Percentiles rank a stretch among this genome's conserved stretches.
Conservation (phyloP, 1,140 invertebrate species). For the Aphelenchoides besseyi region DNA sequence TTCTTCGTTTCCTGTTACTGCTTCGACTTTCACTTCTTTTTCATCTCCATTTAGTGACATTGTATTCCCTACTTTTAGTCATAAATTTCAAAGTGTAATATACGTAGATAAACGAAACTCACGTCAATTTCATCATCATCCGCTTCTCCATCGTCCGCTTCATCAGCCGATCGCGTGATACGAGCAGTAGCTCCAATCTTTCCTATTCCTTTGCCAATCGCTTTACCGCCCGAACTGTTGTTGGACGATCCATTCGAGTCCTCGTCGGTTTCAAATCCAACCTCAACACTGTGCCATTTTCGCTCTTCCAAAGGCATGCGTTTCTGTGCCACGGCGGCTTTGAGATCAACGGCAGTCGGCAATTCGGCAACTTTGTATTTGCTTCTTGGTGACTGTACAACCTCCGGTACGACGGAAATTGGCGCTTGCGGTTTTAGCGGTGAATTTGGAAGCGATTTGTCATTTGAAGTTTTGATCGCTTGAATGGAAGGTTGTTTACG, state of each 20-base stretch:
- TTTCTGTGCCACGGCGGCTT: conserved; percentile 22
- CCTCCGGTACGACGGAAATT: not conserved
- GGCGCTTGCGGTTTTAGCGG: conserved; percentile 26
- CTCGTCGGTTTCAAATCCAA: conserved; percentile 57
- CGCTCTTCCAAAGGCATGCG: conserved; percentile 41
- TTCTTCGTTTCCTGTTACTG: no score
- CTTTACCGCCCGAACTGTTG: not conserved
- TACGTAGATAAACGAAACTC: no score
- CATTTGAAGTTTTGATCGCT: not conserved
- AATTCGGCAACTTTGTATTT: conserved; percentile 46
- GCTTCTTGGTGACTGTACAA: not conserved
- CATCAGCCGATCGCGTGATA: conserved; percentile 31
- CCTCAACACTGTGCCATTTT: conserved; percentile 56
- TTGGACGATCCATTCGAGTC: conserved; percentile 47
- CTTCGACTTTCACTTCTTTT: no score
- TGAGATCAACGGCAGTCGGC: conserved; percentile 33
- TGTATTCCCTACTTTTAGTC: no score
- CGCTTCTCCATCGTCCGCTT: conserved; percentile 40
- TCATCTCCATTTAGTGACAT: no score
- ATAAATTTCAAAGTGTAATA: no score
- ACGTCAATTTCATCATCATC: no score
- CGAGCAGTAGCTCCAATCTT: conserved; percentile 13
- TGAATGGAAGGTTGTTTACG: conserved; percentile 23
- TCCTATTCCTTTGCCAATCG: not conserved
- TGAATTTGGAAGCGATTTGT: conserved; percentile 8